Percentiles rank a stretch among this genome's conserved stretches.
Evolutionary conservation across 2,113 vertebrate species (phyloP).

Genomic region (Oreochromis tanganicae): DNA sequence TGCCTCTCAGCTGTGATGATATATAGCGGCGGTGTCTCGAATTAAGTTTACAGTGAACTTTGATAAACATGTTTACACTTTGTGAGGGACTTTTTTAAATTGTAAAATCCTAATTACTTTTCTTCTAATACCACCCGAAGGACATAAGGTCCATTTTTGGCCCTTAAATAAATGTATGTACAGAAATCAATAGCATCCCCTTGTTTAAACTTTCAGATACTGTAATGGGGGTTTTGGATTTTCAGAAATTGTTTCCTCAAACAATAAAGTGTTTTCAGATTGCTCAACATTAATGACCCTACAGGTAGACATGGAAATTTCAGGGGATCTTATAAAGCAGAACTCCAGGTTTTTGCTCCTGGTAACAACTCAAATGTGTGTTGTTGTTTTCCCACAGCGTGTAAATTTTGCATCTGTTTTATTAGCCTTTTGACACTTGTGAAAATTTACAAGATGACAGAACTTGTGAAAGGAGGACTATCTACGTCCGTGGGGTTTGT

Average conservation of each 20-base stretch:
- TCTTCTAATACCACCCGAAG: neutral
- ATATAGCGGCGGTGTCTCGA: neutral
- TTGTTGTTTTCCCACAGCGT: constrained; percentile 16
- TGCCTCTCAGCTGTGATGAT: neutral
- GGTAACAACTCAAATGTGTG: constrained; percentile 33
- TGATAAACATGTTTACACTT: neutral
- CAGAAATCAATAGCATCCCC: neutral
- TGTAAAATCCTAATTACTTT: neutral
- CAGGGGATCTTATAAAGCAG: neutral
- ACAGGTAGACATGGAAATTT: neutral
- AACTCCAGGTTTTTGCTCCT: neutral
- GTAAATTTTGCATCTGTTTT: constrained; percentile 57
- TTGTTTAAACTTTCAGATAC: neutral
- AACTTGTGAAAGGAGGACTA: constrained; percentile 32
- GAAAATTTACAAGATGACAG: constrained; percentile 53
- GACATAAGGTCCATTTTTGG: neutral
- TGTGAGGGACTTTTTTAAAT: neutral
- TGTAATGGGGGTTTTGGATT: neutral
- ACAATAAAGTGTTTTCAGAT: constrained; percentile 5
- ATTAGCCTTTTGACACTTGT: constrained; percentile 36
- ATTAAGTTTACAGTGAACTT: neutral
- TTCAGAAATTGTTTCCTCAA: neutral
- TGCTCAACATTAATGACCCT: neutral
- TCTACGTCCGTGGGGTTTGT: constrained; percentile 17
- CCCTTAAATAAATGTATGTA: neutral